These are phyloP conservation scores for Apodemus agrarius DNA, from an alignment of 2,797 vertebrate species.

Conservation along the genomic window DNA sequence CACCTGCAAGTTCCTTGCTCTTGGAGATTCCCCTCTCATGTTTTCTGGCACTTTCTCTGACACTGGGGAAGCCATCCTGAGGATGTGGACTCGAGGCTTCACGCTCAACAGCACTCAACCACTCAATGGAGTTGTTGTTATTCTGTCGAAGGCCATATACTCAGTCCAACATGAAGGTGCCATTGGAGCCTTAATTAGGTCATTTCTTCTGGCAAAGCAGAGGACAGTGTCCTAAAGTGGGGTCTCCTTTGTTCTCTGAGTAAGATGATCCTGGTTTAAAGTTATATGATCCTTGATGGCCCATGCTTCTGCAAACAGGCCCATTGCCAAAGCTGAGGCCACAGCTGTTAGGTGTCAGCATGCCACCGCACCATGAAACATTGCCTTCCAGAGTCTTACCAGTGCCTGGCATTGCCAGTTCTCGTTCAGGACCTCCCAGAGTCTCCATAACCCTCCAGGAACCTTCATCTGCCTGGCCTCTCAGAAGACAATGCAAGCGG, in stretches of 20 bases:
- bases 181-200: not conserved
- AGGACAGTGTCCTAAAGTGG: not conserved
- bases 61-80: too few relatives aligned
- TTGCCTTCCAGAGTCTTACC: not conserved
- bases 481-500: not conserved
- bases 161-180: not conserved
- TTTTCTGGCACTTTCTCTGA: not conserved
- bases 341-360: too few relatives aligned
- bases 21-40: not conserved
- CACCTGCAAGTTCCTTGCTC: not conserved
- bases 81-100: not conserved
- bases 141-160: not conserved
- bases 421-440: not conserved
- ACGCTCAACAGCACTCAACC: not conserved
- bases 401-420: not conserved
- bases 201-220: not conserved
- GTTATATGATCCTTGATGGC: too few relatives aligned
- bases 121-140: not conserved
- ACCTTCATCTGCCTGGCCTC: not conserved
- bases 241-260: not conserved
- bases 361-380: rapidly evolving
- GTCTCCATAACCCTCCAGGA: rapidly evolving
- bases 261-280: too few relatives aligned
- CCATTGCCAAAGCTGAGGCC: not conserved
- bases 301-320: not conserved